Conservation (phyloP, 1,140 invertebrate genomes). For the Zaprionus ornatus region DNA sequence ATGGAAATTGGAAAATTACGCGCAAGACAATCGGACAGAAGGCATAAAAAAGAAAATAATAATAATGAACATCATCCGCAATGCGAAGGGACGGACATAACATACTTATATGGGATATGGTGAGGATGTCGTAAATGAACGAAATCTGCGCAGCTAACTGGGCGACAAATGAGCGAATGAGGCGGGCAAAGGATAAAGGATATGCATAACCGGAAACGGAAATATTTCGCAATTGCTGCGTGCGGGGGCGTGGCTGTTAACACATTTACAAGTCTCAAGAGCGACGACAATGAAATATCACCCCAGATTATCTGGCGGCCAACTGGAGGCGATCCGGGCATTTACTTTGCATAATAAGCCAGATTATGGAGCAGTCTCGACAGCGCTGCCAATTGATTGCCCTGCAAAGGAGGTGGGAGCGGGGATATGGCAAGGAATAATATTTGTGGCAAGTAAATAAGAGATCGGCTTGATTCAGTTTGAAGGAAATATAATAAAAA, state of each 20-base stretch:
- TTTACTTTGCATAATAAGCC: slow-evolving; percentile 80
- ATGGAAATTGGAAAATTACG: slow-evolving; percentile 66
- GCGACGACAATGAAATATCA: slow-evolving; percentile 77
- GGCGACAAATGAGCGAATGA: slow-evolving; percentile 66
- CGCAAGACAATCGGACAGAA: slow-evolving; percentile 57
- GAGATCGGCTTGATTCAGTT: slow-evolving; percentile 11
- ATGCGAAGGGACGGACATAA: slow-evolving; percentile 25
- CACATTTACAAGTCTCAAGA: slow-evolving; percentile 69
- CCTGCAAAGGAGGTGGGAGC: background rate
- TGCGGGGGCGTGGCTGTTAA: slow-evolving; percentile 65
- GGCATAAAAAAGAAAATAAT: slow-evolving; percentile 34
- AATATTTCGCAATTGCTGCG: slow-evolving; percentile 56
- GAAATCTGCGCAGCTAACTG: slow-evolving; percentile 56
- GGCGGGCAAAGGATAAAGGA: slow-evolving; percentile 51
- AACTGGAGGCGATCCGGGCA: slow-evolving; percentile 30
- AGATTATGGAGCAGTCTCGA: slow-evolving; percentile 58
- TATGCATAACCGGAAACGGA: slow-evolving; percentile 61
- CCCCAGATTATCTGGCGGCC: slow-evolving; percentile 62
- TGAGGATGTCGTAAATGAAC: slow-evolving; percentile 45
- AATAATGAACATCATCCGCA: slow-evolving; percentile 4
- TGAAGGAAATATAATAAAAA: slow-evolving; percentile 6
- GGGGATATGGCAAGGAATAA: slow-evolving; percentile 59
- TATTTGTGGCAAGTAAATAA: slow-evolving; percentile 50
- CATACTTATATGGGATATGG: slow-evolving; percentile 29
- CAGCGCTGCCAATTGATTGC: slow-evolving; percentile 69